Evolutionary conservation across 1,140 invertebrate genomes (phyloP).

Genomic region (Brachionus manjavacas): DNA sequence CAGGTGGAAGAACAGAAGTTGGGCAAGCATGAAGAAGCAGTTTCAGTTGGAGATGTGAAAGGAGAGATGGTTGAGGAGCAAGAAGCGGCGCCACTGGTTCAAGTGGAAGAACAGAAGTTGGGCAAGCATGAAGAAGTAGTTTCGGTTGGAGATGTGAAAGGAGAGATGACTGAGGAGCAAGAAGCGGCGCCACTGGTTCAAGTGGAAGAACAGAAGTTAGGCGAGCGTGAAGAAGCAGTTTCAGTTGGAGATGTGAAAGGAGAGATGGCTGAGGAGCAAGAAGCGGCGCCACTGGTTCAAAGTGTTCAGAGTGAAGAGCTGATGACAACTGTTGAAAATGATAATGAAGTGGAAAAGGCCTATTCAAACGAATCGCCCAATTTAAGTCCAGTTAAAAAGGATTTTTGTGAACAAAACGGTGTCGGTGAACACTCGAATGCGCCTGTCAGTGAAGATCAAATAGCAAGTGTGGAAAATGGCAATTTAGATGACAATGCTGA

Average conservation of each 20-base stretch:
- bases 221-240: neutral
- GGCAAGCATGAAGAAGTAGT: neutral
- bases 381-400: constrained; percentile 29
- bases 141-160: neutral
- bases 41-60: neutral
- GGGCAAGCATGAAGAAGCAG: neutral
- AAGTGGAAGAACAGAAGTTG: neutral
- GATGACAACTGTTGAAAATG: no score
- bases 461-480: neutral
- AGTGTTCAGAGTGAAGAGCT: neutral
- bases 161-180: no score
- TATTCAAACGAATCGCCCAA: constrained; percentile 14
- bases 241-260: neutral
- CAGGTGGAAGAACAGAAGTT: neutral
- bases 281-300: neutral
- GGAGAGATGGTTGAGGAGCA: no score
- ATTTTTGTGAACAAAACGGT: neutral
- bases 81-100: neutral
- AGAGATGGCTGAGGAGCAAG: neutral
- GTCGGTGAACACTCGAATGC: neutral
- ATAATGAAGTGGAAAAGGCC: neutral
- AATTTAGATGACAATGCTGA: neutral
- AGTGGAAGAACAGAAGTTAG: neutral
- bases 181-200: neutral
- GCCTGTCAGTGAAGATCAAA: constrained; percentile 28